Conservation (phyloP, 37 sponge, comb jelly and placozoan genomes). For the Crambe crambe region DNA sequence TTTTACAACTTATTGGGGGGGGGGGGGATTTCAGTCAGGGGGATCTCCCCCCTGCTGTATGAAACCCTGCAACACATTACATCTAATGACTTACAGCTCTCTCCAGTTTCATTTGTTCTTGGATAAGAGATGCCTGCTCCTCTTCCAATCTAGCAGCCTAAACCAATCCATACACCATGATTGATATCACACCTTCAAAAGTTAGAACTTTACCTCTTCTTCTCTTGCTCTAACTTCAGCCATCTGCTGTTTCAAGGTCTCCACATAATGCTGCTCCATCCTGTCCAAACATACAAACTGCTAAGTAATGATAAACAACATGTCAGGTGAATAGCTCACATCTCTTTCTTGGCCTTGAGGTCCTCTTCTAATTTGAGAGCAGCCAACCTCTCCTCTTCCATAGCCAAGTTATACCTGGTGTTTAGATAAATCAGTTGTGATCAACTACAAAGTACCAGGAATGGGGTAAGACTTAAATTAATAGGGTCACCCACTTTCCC, state of each 20-base stretch:
- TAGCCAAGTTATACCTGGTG: conserved; percentile 54
- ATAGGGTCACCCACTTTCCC: too few relatives aligned
- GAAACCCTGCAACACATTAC: too few relatives aligned
- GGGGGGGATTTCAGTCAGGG: too few relatives aligned
- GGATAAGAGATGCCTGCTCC: conserved; percentile 47
- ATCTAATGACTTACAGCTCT: conserved; percentile 64
- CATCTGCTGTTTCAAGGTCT: conserved; percentile 64
- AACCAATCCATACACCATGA: not conserved
- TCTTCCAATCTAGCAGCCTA: conserved; percentile 71
- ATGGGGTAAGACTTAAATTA: too few relatives aligned
- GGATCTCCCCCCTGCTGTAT: too few relatives aligned
- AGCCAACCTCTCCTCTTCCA: conserved; percentile 65
- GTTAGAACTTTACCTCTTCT: conserved; percentile 82
- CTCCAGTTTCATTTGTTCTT: conserved; percentile 75
- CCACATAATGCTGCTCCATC: conserved; percentile 45
- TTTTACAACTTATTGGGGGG: too few relatives aligned
- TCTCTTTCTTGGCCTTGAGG: conserved; percentile 27
- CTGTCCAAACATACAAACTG: conserved; percentile 13
- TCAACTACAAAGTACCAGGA: not conserved
- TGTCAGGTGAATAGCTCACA: conserved; percentile 49
- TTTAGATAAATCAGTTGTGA: not conserved
- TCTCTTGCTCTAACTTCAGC: conserved; percentile 71
- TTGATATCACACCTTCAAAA: too few relatives aligned
- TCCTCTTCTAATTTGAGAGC: conserved; percentile 64
- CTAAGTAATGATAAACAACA: not conserved